These are phyloP conservation scores for Condylura cristata DNA, from an alignment of 2,113 vertebrate species.

Conservation along the genomic window DNA sequence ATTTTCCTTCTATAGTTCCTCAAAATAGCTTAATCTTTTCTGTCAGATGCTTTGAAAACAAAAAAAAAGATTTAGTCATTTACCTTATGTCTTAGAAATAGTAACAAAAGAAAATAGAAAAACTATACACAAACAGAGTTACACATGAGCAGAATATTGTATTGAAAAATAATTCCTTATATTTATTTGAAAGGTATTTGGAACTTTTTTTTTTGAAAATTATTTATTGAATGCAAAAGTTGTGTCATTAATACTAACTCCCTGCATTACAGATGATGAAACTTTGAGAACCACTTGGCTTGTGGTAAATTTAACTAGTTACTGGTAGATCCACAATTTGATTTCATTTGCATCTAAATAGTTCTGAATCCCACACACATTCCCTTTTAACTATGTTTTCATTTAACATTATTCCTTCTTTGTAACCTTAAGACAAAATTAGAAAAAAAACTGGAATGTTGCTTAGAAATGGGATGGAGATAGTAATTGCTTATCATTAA, in stretches of 20 bases:
- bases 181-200: not conserved
- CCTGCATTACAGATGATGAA: not conserved
- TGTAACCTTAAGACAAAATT: not conserved
- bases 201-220: not conserved
- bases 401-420: not conserved
- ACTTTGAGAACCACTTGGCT: not conserved
- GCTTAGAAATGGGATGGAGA: not conserved
- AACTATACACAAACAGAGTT: not conserved
- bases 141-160: slow-evolving; percentile 22
- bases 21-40: not conserved
- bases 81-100: slow-evolving; percentile 12
- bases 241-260: not conserved
- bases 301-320: not conserved
- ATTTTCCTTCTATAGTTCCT: not conserved
- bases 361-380: not conserved
- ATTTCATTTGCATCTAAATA: not conserved
- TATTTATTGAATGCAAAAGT: not conserved
- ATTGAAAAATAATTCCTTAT: slow-evolving; percentile 31
- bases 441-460: not conserved
- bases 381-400: not conserved
- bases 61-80: not conserved
- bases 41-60: not conserved
- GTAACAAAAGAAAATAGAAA: not conserved
- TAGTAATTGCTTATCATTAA: not conserved
- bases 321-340: not conserved